These are phyloP conservation scores for Corythornis cristatus DNA, from an alignment of 2,113 vertebrate genomes.

Conservation along the genomic window DNA sequence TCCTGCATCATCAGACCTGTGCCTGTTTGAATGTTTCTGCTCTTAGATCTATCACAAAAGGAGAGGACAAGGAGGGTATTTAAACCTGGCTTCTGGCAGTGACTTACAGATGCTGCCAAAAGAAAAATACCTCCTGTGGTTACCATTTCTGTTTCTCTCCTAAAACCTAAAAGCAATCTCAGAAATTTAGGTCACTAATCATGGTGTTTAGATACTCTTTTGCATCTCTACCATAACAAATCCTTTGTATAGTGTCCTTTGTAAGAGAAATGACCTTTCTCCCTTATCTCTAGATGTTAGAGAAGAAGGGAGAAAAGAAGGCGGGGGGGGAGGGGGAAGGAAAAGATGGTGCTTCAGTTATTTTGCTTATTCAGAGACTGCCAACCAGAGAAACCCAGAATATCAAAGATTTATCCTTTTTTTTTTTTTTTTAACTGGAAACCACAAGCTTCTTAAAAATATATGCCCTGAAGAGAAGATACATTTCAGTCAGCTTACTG, in stretches of 20 bases:
- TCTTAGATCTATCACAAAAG: not conserved
- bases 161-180: not conserved
- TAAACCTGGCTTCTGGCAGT: not conserved
- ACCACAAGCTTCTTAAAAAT: conserved; percentile 43
- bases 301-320: not conserved
- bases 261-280: not conserved
- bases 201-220: not conserved
- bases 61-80: not conserved
- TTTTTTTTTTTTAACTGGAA: not conserved
- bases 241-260: not conserved
- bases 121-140: not conserved
- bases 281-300: not conserved
- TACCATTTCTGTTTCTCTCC: not conserved
- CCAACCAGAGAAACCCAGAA: conserved; percentile 7
- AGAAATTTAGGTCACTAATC: not conserved
- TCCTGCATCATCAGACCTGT: not conserved
- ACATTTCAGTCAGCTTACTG: conserved; percentile 32
- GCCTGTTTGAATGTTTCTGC: not conserved
- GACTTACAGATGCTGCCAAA: not conserved
- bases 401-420: conserved; percentile 15
- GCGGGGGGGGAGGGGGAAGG: not conserved
- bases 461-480: conserved; percentile 51
- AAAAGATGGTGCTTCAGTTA: not conserved
- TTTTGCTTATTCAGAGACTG: conserved; percentile 21
- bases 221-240: not conserved